Base-by-base conservation (phyloP, 2,888 invertebrate genomes). In the Xanthorhoe spadicearia region DNA sequence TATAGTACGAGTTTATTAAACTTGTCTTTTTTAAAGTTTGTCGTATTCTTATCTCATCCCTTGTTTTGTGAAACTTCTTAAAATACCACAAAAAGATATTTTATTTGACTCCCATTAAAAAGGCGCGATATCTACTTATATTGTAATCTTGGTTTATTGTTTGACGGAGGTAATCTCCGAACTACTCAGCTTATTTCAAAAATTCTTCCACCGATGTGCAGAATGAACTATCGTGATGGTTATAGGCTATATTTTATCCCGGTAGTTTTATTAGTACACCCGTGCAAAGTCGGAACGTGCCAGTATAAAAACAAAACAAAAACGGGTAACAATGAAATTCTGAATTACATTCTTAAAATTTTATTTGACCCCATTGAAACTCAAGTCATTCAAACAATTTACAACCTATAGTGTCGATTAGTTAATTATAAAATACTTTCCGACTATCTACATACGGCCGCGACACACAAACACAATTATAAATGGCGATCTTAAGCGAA, bases 291-390 rank as follows among this genome's bases (percentile, higher is more conserved):
- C n/a, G n/a, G n/a, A n/a, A n/a, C n/a, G n/a, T n/a, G n/a, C n/a
- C n/a, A n/a, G n/a, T n/a, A n/a, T n/a, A n/a, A n/a, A 23, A 23
- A 23, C 23, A 23, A 10, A 46, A 15, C 15, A 46, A 46, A 48
- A 48, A 48, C 7, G 1, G 7, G 17, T 17, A 48, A 48, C 35
- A 52, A 19, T 66, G 64, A 78, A 76, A 74, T 52, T 43, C 62
- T 32, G 8, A 17, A n/a, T 66, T 81, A 85, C 81, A 81, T 88
- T 90, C 90, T 92, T 91, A 90, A 88, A 90, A 83, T 89, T 92
- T 91, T 92, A 92, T 92, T 92, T 90, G 91, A 90, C 90, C 88
- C 89, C 90, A 89, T 87, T 84, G 81, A 90, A 90, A 92, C 89
- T 89, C 86, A 91, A 86, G 79, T 87, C 81, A 76, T 86, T 82